phyloP scores from a whole-genome alignment of 2,888 invertebrate species.

The Lumbricus terrestris region DNA sequence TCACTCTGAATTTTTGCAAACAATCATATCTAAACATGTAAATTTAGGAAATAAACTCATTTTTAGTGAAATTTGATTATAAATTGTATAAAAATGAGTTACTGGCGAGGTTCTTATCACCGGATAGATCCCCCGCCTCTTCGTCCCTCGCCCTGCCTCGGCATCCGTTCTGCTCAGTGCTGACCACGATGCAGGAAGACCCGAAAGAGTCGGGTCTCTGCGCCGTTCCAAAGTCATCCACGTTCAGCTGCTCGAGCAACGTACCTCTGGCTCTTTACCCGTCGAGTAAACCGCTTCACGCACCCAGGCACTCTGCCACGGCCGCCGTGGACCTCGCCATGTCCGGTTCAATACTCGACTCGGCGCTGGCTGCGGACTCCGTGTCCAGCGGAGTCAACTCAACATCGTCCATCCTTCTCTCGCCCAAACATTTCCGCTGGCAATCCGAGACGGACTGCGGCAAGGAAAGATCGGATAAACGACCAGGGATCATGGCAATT shows the following conservation, averaged over 20 bases:
- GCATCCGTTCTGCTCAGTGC: not conserved
- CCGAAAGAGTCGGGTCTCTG: not conserved
- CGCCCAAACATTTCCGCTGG: not conserved
- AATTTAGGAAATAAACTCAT: no score
- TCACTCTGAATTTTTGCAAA: no score
- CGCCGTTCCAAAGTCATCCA: not conserved
- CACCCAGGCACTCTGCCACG: not conserved
- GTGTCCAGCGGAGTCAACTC: constrained; percentile 5
- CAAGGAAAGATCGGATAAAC: not conserved
- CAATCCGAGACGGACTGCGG: not conserved
- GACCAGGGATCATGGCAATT: not conserved
- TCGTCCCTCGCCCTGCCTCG: not conserved
- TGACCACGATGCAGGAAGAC: not conserved
- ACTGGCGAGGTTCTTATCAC: not conserved
- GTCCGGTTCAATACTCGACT: not conserved
- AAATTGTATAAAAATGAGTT: no score
- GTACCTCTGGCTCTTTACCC: not conserved
- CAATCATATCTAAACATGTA: no score
- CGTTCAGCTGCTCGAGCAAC: not conserved
- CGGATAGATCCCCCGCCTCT: not conserved
- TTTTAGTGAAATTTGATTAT: no score
- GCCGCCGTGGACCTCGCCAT: not conserved
- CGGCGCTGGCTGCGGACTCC: not conserved
- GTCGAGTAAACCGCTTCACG: not conserved
- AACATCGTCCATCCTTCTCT: not conserved